These are phyloP conservation scores for Heteronetta atricapilla DNA, from an alignment of 2,113 vertebrate species.

Conservation along the genomic window DNA sequence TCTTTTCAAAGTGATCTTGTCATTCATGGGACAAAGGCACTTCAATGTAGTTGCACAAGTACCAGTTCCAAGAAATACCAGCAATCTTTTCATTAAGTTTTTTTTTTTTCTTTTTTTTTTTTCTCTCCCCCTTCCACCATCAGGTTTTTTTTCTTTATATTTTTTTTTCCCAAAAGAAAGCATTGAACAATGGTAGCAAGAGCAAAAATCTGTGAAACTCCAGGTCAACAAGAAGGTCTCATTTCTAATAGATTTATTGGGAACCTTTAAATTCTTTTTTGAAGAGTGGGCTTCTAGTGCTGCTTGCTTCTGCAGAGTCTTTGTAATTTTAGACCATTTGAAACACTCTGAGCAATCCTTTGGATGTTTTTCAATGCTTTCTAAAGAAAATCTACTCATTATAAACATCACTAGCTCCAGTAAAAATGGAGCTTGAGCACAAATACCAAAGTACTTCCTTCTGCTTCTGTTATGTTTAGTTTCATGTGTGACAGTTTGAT, in stretches of 20 bases:
- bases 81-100: neutral
- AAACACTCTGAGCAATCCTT: neutral
- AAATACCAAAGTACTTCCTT: neutral
- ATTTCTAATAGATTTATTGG: neutral
- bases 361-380: neutral
- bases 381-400: constrained; percentile 21
- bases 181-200: neutral
- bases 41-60: constrained; percentile 7
- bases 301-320: neutral
- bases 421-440: neutral
- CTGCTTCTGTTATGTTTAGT: neutral
- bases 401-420: neutral
- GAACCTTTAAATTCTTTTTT: neutral
- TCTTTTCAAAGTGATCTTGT: constrained; percentile 14
- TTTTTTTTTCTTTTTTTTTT: accelerated
- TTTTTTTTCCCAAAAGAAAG: neutral
- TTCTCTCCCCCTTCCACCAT: neutral
- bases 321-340: neutral
- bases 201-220: neutral
- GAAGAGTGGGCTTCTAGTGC: neutral
- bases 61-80: constrained; percentile 13
- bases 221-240: neutral
- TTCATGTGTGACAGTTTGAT: neutral
- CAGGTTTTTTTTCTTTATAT: too few species aligned
- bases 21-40: neutral